Evolutionary conservation across 1,140 invertebrate genomes (phyloP).

Genomic region (Diabrotica undecimpunctata): DNA sequence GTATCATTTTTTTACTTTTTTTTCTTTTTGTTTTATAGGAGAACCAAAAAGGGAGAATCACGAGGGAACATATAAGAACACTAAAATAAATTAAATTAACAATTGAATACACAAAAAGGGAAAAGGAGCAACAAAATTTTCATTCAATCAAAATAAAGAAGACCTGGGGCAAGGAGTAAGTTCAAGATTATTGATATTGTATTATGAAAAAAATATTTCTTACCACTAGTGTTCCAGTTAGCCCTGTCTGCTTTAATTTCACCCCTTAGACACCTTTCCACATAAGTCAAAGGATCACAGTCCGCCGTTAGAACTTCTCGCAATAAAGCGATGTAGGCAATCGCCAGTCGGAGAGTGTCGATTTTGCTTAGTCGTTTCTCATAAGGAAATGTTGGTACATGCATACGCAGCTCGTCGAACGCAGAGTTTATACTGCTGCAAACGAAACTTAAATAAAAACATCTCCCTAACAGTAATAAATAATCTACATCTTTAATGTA

Average conservation of each 20-base stretch:
- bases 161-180: too few relatives aligned
- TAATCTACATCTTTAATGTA: too few relatives aligned
- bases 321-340: constrained; percentile 94
- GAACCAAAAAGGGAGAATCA: too few relatives aligned
- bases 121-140: too few relatives aligned
- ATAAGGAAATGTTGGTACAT: constrained; percentile 98
- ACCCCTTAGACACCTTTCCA: constrained; percentile 85
- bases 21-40: too few relatives aligned
- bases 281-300: constrained; percentile 87
- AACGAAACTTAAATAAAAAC: constrained; percentile 40
- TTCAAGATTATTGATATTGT: too few relatives aligned
- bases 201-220: constrained; percentile 39
- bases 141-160: too few relatives aligned
- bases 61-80: too few relatives aligned
- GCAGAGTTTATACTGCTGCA: constrained; percentile 98
- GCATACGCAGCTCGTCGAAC: constrained; percentile 90
- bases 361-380: constrained; percentile 97
- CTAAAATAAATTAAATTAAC: too few relatives aligned
- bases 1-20: too few relatives aligned
- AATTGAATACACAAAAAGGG: too few relatives aligned
- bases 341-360: constrained; percentile 91
- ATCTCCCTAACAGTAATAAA: too few relatives aligned
- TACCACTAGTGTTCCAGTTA: constrained; percentile 96
- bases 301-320: constrained; percentile 86
- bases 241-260: constrained; percentile 82